A percentile compares a stretch with the other conserved stretches of the same genome.
phyloP scores from a whole-genome alignment of 2,888 invertebrate species.

The Empis stercorea region DNA sequence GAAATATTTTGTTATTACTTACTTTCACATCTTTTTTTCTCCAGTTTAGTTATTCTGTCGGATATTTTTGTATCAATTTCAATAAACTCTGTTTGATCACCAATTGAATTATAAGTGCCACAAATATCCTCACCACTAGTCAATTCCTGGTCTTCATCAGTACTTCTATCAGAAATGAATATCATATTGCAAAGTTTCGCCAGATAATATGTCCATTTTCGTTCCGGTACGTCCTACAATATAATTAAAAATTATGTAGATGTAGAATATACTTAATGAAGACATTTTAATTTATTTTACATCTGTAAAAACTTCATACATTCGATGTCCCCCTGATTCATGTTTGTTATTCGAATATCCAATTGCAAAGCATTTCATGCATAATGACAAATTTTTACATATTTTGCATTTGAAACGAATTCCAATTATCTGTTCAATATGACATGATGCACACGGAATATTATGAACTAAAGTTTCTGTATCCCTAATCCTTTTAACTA shows the following conservation, averaged over 20 bases:
- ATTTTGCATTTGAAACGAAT: constrained; percentile 33
- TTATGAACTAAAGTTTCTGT: constrained; percentile 30
- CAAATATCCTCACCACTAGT: background rate
- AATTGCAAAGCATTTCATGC: constrained; percentile 31
- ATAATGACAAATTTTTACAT: constrained; percentile 30
- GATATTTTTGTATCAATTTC: constrained; percentile 13
- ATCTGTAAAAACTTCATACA: constrained; percentile 31
- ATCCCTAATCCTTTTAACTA: constrained; percentile 32
- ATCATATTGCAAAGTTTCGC: constrained; percentile 26
- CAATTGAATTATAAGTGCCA: constrained; percentile 14
- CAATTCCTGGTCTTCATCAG: background rate
- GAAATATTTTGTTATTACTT: background rate
- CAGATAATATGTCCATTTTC: constrained; percentile 25
- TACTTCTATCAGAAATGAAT: constrained; percentile 10
- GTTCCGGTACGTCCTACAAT: constrained; percentile 23
- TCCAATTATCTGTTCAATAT: constrained; percentile 27
- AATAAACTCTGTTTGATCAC: constrained; percentile 18
- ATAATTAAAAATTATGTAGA: background rate
- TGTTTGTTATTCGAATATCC: constrained; percentile 27
- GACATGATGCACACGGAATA: constrained; percentile 27
- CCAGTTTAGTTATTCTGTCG: background rate
- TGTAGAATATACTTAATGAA: background rate
- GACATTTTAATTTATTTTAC: constrained; percentile 12
- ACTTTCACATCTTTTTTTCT: background rate
- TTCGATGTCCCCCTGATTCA: constrained; percentile 24